Conservation (phyloP, 2,797 vertebrate genomes). For the Nyctalus aviator region DNA sequence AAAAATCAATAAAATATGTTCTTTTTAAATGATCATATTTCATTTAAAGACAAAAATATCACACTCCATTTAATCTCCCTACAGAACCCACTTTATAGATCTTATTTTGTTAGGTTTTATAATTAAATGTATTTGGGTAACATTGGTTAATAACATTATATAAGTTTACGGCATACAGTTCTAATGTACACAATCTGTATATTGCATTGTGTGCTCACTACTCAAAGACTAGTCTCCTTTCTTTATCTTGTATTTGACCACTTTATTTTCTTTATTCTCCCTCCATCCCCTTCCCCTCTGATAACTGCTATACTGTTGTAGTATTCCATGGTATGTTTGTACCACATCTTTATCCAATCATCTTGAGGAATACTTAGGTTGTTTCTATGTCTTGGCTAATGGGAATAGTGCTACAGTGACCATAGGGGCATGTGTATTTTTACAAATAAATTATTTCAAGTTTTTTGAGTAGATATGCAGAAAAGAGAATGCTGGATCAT, state of each 20-base stretch:
- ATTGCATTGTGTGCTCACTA: background rate
- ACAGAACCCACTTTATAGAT: background rate
- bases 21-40: background rate
- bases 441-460: no score
- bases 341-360: no score
- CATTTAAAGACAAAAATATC: conserved; percentile 33
- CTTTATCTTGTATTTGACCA: background rate
- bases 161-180: background rate
- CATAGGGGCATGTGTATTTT: no score
- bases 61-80: background rate
- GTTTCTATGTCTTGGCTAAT: no score
- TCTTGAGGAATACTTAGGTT: no score
- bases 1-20: no score
- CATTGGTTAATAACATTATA: background rate
- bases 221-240: background rate
- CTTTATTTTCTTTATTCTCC: background rate
- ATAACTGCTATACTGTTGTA: background rate
- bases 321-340: no score
- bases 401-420: no score
- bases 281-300: background rate
- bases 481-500: no score
- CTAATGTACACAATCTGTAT: background rate
- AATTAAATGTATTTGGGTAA: background rate
- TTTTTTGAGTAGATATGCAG: no score
- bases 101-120: background rate